Evolutionary conservation across 2,888 invertebrate species (phyloP).

Genomic region (Caenorhabditis angaria): DNA sequence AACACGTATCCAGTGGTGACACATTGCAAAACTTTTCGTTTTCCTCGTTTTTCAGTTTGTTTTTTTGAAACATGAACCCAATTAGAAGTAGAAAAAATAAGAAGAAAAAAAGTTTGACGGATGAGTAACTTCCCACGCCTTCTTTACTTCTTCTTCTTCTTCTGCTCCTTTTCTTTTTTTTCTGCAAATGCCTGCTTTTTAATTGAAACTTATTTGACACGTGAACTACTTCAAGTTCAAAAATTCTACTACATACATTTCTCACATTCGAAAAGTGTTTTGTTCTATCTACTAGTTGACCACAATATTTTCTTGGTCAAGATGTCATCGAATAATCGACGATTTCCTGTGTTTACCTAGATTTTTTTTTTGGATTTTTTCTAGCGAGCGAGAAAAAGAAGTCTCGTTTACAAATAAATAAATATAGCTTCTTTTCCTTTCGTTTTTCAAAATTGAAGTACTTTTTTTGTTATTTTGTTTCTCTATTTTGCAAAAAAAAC

Average conservation of each 20-base stretch:
- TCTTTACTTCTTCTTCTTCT: neutral
- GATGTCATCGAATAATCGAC: neutral
- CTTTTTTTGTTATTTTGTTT: too few relatives aligned
- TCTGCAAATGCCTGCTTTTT: too few relatives aligned
- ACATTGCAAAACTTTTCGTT: too few relatives aligned
- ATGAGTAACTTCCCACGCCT: slow-evolving; percentile 4
- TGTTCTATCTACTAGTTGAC: neutral
- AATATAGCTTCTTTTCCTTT: neutral
- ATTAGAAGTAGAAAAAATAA: neutral
- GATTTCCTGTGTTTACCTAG: neutral
- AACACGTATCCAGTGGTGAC: too few relatives aligned
- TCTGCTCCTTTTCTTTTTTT: neutral
- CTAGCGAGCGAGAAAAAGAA: too few relatives aligned
- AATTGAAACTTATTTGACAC: neutral
- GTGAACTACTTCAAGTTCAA: too few relatives aligned
- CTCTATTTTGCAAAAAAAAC: too few relatives aligned
- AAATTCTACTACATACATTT: too few relatives aligned
- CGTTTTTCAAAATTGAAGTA: neutral
- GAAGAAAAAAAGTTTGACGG: neutral
- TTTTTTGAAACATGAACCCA: neutral
- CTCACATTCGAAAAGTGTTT: neutral
- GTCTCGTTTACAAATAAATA: neutral
- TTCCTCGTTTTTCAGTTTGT: too few relatives aligned
- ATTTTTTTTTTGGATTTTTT: too few relatives aligned
- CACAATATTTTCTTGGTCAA: neutral